A percentile compares a stretch with the other conserved stretches of the same genome.
phyloP scores from a whole-genome alignment of 2,797 vertebrate species.

The Pangasius djambal region DNA sequence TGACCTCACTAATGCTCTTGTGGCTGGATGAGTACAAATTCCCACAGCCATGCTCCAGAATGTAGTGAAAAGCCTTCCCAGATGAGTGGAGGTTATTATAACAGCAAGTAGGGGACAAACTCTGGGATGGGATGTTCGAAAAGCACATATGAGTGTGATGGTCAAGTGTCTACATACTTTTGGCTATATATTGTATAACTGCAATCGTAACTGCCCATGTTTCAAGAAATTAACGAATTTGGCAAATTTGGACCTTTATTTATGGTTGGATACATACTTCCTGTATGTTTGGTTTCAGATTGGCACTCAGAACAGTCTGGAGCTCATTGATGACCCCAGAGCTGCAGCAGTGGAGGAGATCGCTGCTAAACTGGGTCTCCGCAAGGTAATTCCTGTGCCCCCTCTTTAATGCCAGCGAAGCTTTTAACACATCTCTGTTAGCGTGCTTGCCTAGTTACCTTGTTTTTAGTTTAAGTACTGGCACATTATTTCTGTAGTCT shows the following conservation, averaged over 20 bases:
- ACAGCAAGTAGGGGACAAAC: too few relatives aligned
- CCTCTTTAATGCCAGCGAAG: not conserved
- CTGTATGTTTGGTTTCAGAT: slow-evolving; percentile 73
- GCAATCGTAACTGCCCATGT: not conserved
- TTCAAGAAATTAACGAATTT: not conserved
- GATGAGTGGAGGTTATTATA: not conserved
- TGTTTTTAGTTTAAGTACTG: not conserved
- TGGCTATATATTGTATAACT: not conserved
- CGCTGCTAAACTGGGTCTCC: slow-evolving; percentile 91
- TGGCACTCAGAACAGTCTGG: slow-evolving; percentile 93
- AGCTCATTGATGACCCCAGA: slow-evolving; percentile 92
- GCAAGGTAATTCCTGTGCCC: slow-evolving; percentile 78
- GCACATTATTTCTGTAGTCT: not conserved
- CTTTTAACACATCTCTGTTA: not conserved
- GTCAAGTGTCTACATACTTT: not conserved
- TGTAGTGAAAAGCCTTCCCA: not conserved
- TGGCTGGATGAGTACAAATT: not conserved
- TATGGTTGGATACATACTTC: not conserved
- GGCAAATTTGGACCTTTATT: not conserved
- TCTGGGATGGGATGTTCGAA: too few relatives aligned
- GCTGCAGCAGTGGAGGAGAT: slow-evolving; percentile 95
- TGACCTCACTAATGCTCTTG: not conserved
- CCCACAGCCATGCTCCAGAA: not conserved
- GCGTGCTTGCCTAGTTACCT: not conserved
- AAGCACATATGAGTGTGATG: not conserved